Base-by-base conservation (phyloP, 2,888 invertebrate species). In the Meganola albula region DNA sequence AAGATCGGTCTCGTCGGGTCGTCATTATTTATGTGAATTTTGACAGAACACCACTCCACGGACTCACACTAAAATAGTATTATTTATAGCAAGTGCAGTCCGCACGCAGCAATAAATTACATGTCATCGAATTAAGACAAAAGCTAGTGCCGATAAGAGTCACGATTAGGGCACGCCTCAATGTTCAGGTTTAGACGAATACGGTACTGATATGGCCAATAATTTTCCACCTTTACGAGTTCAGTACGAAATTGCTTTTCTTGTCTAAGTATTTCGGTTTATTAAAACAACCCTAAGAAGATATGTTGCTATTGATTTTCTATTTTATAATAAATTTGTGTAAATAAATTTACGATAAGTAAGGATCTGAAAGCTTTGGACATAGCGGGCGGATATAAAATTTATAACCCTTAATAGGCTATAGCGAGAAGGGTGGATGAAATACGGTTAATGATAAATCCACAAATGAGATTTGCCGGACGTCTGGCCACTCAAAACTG, bases 361-460 rank as follows among this genome's bases (percentile, higher is more conserved):
- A 82, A 77, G 80, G 71, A 77, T 72, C 71, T 71, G 69, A 57
- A 57, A 66, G 67, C 69, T 63, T 73, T 68, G 68, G 63, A 69
- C 66, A 70, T 51, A 51, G 70, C 69, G 57, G 60, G 55, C 73
- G 78, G 83, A 79, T 80, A 84, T 77, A 79, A 71, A 83, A 78
- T 82, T 66, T 82, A 82, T 77, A 75, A 72, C 70, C 73, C 70
- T 67, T 82, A 85, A 85, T 82, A 79, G 76, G 84, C 76, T 77
- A 62, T 60, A 58, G 65, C 65, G 66, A 67, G 64, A 74, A 74
- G 84, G 84, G 83, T 79, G 79, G 69, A 73, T 78, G 77, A 76
- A 83, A 84, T 80, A 75, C 77, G 75, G 82, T 82, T 84, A 83
- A 84, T 84, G 83, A 85, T 83, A 85, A 85, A 80, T 83, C 83